phyloP scores from a whole-genome alignment of 2,888 invertebrate genomes.

The Stomorhina lunata region DNA sequence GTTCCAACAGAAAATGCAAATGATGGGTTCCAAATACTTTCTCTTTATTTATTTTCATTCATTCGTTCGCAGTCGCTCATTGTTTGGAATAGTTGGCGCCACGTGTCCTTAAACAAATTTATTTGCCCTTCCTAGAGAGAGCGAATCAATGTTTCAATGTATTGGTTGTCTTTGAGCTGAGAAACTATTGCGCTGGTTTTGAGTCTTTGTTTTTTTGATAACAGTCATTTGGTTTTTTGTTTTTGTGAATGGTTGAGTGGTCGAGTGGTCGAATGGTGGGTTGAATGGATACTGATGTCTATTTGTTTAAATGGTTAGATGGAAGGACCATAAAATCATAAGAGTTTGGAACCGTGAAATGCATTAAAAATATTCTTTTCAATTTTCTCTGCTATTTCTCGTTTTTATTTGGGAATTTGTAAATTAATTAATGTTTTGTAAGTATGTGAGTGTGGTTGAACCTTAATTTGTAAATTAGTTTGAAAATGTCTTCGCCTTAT shows the following conservation, averaged over 20 bases:
- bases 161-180: constrained; percentile 13
- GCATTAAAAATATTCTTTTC: constrained; percentile 11
- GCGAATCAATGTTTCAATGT: constrained; percentile 22
- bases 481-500: no score
- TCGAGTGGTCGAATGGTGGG: neutral
- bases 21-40: neutral
- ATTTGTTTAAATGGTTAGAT: constrained; percentile 6
- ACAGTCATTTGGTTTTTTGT: constrained; percentile 16
- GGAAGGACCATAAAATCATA: constrained; percentile 9
- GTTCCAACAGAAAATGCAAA: no score
- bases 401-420: neutral
- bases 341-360: neutral
- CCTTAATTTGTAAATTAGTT: no score
- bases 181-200: neutral
- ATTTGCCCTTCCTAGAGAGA: constrained; percentile 2
- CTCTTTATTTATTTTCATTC: constrained; percentile 15
- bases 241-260: neutral
- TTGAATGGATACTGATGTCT: no score
- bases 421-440: neutral
- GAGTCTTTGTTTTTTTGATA: constrained; percentile 18
- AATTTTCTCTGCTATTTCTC: neutral
- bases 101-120: constrained; percentile 54
- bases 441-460: neutral
- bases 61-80: neutral
- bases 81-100: constrained; percentile 39